Evolutionary conservation across 2,797 vertebrate species (phyloP).

Genomic region (Alcedo atthis): DNA sequence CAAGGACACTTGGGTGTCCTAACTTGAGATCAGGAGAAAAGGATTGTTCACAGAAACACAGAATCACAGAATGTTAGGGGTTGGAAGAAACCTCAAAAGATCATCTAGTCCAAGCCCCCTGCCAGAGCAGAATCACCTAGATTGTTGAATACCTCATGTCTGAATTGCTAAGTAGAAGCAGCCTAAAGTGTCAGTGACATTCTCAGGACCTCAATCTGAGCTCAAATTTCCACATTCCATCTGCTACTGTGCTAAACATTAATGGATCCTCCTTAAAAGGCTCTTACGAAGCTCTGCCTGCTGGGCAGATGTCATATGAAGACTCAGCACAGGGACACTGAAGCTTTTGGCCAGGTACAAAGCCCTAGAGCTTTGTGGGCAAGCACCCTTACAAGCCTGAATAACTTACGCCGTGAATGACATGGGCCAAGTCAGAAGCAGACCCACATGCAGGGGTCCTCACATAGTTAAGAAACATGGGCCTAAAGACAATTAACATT

Average conservation of each 20-base stretch:
- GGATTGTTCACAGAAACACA: not conserved
- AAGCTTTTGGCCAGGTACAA: not conserved
- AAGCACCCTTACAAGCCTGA: not conserved
- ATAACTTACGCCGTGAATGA: not conserved
- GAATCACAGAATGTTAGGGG: no score
- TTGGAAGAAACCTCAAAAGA: no score
- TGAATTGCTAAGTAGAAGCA: not conserved
- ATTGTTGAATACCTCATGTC: fast-evolving
- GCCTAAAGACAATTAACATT: not conserved
- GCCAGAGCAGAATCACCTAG: no score
- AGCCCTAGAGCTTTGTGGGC: not conserved
- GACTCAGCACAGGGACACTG: not conserved
- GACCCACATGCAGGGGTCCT: not conserved
- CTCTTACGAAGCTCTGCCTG: not conserved
- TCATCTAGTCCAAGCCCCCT: no score
- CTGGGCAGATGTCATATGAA: not conserved
- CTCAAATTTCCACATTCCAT: not conserved
- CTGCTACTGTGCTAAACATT: not conserved
- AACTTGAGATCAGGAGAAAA: not conserved
- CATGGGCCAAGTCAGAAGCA: not conserved
- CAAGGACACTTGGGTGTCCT: not conserved
- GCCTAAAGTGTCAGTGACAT: not conserved
- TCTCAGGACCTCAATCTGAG: not conserved
- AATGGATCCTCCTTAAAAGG: not conserved
- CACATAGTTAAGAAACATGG: not conserved